A percentile compares a stretch with the other conserved stretches of the same genome.
phyloP scores from a whole-genome alignment of 2,113 vertebrate species.

The Pomatorhinus ruficollis region DNA sequence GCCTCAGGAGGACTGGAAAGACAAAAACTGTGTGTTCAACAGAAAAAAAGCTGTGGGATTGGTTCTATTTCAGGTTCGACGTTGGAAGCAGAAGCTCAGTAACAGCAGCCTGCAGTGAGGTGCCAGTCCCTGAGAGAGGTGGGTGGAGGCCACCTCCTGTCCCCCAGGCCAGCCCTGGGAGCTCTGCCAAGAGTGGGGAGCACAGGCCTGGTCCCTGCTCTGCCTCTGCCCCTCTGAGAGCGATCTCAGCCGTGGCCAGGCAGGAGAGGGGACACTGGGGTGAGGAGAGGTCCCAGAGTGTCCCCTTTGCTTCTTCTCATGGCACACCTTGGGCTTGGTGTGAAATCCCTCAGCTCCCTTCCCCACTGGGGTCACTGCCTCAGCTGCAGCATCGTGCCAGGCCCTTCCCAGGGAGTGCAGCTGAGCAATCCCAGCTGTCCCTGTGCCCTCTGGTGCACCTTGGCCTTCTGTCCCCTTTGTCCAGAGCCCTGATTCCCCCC shows the following conservation, averaged over 20 bases:
- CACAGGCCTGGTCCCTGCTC: background rate
- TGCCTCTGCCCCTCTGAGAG: background rate
- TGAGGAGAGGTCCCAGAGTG: rapidly evolving
- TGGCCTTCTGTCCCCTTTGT: background rate
- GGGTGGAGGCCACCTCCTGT: background rate
- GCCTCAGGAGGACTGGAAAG: background rate
- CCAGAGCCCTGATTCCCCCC: too few species aligned
- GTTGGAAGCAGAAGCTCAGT: background rate
- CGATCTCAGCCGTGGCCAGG: background rate
- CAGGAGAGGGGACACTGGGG: background rate
- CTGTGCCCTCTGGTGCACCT: background rate
- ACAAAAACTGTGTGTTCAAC: background rate
- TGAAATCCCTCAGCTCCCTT: background rate
- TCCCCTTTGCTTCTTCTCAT: rapidly evolving
- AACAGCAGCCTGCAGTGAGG: background rate
- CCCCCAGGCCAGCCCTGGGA: background rate
- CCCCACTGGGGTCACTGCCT: rapidly evolving
- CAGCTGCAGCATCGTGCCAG: background rate
- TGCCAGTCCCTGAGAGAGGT: background rate
- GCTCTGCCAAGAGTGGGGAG: background rate
- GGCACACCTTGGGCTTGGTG: rapidly evolving
- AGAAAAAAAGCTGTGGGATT: background rate
- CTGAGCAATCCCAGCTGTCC: background rate
- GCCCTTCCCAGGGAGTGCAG: background rate
- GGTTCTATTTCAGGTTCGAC: background rate